Evolutionary conservation across 2,888 invertebrate species (phyloP).

Genomic region (Patella ulyssiponensis): DNA sequence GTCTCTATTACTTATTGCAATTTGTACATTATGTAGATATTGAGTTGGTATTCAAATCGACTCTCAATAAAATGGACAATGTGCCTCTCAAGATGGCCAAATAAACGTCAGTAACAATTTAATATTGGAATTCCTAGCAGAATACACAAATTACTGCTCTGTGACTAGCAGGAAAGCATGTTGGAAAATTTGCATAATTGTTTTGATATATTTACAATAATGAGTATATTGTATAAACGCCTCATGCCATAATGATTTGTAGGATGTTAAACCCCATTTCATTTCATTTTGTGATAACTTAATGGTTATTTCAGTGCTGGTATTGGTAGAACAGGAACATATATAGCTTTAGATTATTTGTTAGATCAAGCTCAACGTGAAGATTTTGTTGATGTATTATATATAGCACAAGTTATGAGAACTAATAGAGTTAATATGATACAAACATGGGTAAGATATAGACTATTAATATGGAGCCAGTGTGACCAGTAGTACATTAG

Average conservation of each 20-base stretch:
- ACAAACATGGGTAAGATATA: constrained; percentile 64
- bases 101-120: no score
- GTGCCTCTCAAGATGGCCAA: no score
- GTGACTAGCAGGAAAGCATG: no score
- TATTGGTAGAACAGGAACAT: constrained; percentile 70
- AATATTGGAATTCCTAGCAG: not conserved
- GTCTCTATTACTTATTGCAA: no score
- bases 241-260: not conserved
- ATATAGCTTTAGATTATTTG: constrained; percentile 68
- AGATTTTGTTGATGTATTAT: constrained; percentile 63
- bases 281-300: no score
- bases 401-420: constrained; percentile 67
- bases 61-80: no score
- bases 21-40: no score
- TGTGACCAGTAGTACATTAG: not conserved
- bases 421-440: constrained; percentile 71
- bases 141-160: not conserved
- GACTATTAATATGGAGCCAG: not conserved
- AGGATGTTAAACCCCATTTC: not conserved
- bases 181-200: not conserved
- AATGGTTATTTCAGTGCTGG: constrained; percentile 64
- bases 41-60: no score
- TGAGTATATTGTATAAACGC: not conserved
- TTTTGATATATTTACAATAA: not conserved
- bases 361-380: constrained; percentile 67